Base-by-base conservation (phyloP, 1,140 invertebrate genomes). In the Physella acuta region DNA sequence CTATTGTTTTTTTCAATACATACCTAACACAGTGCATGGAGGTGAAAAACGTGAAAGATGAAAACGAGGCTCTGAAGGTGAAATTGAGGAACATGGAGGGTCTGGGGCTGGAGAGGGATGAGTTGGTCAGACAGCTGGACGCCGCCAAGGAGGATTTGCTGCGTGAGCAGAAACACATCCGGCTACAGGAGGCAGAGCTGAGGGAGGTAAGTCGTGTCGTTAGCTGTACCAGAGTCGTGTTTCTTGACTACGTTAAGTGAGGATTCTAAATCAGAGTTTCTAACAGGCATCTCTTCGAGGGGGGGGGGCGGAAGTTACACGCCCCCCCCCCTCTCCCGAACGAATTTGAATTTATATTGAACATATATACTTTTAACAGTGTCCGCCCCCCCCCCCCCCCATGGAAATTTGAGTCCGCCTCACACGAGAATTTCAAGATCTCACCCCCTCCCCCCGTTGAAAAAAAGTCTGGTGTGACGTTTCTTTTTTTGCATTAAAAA, bases 121-220 rank as follows among this genome's bases (percentile, higher is more conserved):
- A 83, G 68, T 55, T 82, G 30, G 72, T 78, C 28, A 59, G 77
- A 24, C 81, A 83, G 63, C 60, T 82, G 37, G 75, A 79, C n/a
- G 51, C 68, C 0, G 71, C 78, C 36, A 83, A 83, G 67, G 78
- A 83, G 16, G 79, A 80, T 51, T 66, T 83, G n/a, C 78, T 82
- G 39, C 70, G 76, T 37, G 80, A 83, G 52, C 80, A 81, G 66
- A 81, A 77, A 62, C 67, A 73, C 33, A 71, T 72, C 16, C 68
- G 81, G 17, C 70, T 72, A 20, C 72, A 76, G 53, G 71, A 71
- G 3, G 81, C 78, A 17, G 78, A 81, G 70, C 71, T 83, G 5
- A 68, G 77, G 59, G 80, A 82, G 73, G 81, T 83, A 56, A 62
- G 73, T 55, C 28, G 31, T 26, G 0, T 30, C 36, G 28, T 37